Base-by-base conservation (phyloP, 2,113 vertebrate species). In the Myrmecophaga tridactyla region DNA sequence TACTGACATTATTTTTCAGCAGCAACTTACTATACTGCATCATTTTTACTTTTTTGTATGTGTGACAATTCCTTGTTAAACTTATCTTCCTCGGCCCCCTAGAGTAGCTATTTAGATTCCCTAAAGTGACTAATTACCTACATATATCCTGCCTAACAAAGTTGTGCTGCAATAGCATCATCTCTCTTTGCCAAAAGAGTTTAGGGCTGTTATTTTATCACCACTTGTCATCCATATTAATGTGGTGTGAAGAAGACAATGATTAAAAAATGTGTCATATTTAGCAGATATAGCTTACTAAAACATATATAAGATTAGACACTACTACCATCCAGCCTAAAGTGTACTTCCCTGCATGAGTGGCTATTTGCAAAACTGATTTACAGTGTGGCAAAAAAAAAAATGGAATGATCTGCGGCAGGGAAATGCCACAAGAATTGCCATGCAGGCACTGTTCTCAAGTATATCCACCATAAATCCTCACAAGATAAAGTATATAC, bases 281-380 rank as follows among this genome's bases (percentile, higher is more conserved):
- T 86, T 65, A 89, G 27, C 56, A 90, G 43, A 60, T 31, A 58
- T 1, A 77, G 85, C 41, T 96, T 89, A 39, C 67, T 90, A 81
- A 73, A 41, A 18, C 15, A 41, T 36, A n/a, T 14, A 41, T 12
- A 43, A 75, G 39, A 80, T 39, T 73, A n/a, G 76, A 67, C 88
- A 65, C 14, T 31, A n/a, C 36, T 70, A 4, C 21, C 46, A 21
- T 65, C 86, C 69, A 94, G 63, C 27, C 48, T 83, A 31, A 77
- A 76, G 82, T 51, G 67, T 46, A 48, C 51, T 70, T 86, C 51
- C 27, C 43, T 46, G 72, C 48, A 46, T 13, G 78, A 94, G 63
- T 62, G 34, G 73, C 88, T 91, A 70, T 94, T 89, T 96, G 65
- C 88, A 91, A 97, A 84, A 46, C 63, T 89, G 94, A 97, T 90